phyloP scores from a whole-genome alignment of 1,140 invertebrate genomes.

The Drosophila ironensis region DNA sequence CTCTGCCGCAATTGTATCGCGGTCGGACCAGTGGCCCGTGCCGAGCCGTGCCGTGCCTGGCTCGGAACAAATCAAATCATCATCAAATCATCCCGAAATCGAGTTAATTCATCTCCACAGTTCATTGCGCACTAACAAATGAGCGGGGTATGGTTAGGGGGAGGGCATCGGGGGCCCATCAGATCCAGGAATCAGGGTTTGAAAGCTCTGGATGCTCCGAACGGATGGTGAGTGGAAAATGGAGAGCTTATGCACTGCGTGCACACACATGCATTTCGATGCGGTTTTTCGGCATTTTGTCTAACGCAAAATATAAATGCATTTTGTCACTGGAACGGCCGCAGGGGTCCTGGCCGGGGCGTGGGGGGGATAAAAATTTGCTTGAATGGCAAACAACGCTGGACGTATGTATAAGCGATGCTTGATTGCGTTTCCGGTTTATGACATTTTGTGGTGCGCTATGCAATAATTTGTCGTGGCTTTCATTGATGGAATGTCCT shows the following conservation, averaged over 20 bases:
- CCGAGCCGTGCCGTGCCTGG: no score
- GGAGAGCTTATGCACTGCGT: slow-evolving; percentile 31
- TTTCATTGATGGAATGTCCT: slow-evolving; percentile 34
- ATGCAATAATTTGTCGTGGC: slow-evolving; percentile 76
- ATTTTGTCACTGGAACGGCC: slow-evolving; percentile 52
- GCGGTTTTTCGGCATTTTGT: slow-evolving; percentile 50
- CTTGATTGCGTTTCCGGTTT: slow-evolving; percentile 79
- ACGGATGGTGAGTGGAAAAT: neutral
- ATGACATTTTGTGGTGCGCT: slow-evolving; percentile 72
- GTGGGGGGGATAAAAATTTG: slow-evolving; percentile 31
- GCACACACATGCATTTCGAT: slow-evolving; percentile 36
- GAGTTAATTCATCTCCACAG: slow-evolving; percentile 68
- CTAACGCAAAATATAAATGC: slow-evolving; percentile 58
- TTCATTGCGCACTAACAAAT: slow-evolving; percentile 67
- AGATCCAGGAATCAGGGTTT: no score
- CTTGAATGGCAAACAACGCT: slow-evolving; percentile 55
- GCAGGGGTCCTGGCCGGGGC: neutral
- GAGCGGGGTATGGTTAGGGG: slow-evolving; percentile 7
- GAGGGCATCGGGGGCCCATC: neutral
- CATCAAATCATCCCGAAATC: slow-evolving; percentile 73
- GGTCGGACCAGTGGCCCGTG: slow-evolving; percentile 17
- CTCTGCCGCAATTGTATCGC: slow-evolving; percentile 9
- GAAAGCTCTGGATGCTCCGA: no score
- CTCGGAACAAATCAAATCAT: slow-evolving; percentile 69
- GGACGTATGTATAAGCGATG: slow-evolving; percentile 60